These are phyloP conservation scores for Xanthorhoe spadicearia DNA, from an alignment of 2,888 invertebrate genomes.

Conservation along the genomic window DNA sequence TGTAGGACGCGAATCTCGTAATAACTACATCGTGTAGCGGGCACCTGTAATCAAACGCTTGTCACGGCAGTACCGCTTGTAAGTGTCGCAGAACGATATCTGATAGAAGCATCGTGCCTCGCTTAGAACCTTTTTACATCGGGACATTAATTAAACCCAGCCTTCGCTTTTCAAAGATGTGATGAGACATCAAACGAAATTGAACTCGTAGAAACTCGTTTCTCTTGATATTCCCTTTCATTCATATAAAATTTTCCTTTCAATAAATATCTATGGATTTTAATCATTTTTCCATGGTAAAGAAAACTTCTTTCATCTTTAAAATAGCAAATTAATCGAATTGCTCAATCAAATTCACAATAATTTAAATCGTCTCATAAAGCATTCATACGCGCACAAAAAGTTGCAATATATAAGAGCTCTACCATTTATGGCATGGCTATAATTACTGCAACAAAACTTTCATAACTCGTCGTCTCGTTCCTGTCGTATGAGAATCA, in stretches of 20 bases:
- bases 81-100: slow-evolving; percentile 70
- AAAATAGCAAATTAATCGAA: slow-evolving; percentile 6
- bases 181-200: slow-evolving; percentile 3
- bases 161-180: background rate
- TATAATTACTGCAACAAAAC: slow-evolving; percentile 77
- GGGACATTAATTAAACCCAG: slow-evolving; percentile 7
- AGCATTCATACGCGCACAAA: slow-evolving; percentile 28
- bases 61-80: slow-evolving; percentile 63
- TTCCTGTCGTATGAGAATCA: slow-evolving; percentile 72
- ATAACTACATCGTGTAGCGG: slow-evolving; percentile 62
- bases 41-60: slow-evolving; percentile 73
- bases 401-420: slow-evolving; percentile 41
- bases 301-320: background rate
- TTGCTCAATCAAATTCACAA: slow-evolving; percentile 14
- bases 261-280: background rate
- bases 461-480: slow-evolving; percentile 66
- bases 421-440: slow-evolving; percentile 51
- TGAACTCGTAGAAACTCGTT: background rate
- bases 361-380: slow-evolving; percentile 13
- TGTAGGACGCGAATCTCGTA: slow-evolving; percentile 55
- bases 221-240: background rate
- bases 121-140: slow-evolving; percentile 32
- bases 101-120: slow-evolving; percentile 49
- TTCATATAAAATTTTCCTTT: background rate
- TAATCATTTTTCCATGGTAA: background rate